phyloP scores from a whole-genome alignment of 2,113 vertebrate species.

The Podocnemis expansa region DNA sequence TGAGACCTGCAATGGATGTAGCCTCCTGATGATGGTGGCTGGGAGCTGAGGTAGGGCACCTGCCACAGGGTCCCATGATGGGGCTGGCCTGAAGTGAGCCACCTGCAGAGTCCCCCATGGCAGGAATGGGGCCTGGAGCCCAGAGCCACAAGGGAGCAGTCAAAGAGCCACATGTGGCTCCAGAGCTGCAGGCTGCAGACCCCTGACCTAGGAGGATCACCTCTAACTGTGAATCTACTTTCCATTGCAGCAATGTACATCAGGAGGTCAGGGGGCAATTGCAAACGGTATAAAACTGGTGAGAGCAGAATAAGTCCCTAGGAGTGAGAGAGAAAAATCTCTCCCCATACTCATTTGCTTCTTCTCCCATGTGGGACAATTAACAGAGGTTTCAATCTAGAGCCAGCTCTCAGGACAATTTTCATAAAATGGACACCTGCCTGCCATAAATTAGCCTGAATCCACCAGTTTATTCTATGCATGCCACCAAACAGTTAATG shows the following conservation, averaged over 20 bases:
- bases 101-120: no score
- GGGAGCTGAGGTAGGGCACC: no score
- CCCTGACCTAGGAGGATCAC: not conserved
- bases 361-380: not conserved
- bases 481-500: slow-evolving; percentile 24
- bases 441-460: not conserved
- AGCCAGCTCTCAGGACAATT: not conserved
- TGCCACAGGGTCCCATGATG: no score
- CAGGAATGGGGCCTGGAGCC: no score
- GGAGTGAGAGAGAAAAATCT: not conserved
- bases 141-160: no score
- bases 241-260: fast-evolving
- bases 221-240: not conserved
- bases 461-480: not conserved
- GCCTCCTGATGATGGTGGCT: no score
- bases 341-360: not conserved
- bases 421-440: not conserved
- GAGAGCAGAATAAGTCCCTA: not conserved
- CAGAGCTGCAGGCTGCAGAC: no score
- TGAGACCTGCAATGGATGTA: no score
- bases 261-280: not conserved
- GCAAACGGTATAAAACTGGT: not conserved
- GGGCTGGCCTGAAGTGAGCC: no score
- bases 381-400: not conserved
- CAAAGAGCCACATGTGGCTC: no score